Percentiles rank a stretch among this genome's conserved stretches.
phyloP scores from a whole-genome alignment of 2,113 vertebrate genomes.

The Junco hyemalis region DNA sequence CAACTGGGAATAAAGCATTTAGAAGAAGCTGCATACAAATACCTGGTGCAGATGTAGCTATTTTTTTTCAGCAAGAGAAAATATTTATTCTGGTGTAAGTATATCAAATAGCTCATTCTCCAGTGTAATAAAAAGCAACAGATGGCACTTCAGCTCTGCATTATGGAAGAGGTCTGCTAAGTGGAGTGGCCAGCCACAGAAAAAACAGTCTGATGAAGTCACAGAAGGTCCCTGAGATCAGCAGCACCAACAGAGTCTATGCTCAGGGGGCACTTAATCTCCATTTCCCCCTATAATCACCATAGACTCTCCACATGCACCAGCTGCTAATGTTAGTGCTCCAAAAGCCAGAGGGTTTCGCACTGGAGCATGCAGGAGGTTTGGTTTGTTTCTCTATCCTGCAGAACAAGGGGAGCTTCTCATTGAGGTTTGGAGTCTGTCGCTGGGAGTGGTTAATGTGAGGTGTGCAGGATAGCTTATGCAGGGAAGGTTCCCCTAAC shows the following conservation, averaged over 20 bases:
- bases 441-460: slow-evolving; percentile 34
- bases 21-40: not conserved
- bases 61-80: not conserved
- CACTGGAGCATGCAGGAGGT: not conserved
- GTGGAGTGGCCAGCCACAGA: not conserved
- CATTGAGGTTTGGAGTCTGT: slow-evolving; percentile 30
- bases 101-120: not conserved
- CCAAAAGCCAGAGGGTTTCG: not conserved
- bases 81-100: not conserved
- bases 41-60: not conserved
- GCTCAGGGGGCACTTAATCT: not conserved
- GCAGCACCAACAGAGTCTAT: not conserved
- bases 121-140: not conserved
- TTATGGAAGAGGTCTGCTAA: not conserved
- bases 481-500: slow-evolving; percentile 46
- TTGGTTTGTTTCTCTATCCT: not conserved
- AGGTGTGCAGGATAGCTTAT: not conserved
- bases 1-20: not conserved
- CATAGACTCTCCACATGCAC: not conserved
- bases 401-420: slow-evolving; percentile 34
- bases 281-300: not conserved
- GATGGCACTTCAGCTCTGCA: not conserved
- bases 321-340: not conserved
- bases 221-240: not conserved
- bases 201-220: not conserved